Base-by-base conservation (phyloP, 2,797 vertebrate species). In the Sparus aurata region DNA sequence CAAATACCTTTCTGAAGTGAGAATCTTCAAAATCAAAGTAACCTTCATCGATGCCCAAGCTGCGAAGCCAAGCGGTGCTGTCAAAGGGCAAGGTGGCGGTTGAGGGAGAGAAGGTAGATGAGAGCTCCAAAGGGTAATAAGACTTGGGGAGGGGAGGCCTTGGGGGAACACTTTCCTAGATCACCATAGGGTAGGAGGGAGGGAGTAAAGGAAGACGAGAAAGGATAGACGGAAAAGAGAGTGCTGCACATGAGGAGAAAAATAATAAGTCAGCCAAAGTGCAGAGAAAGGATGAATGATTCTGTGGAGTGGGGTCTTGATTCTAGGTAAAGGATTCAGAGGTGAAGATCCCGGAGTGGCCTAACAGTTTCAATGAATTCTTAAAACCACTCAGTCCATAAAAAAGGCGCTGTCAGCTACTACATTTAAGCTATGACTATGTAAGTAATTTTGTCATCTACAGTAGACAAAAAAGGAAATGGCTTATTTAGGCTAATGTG, bases 101-200 rank as follows among this genome's bases (percentile, higher is more conserved):
- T 18, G 94, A 94, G 71, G 97, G 97, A 92, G 96, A 96, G 76
- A 96, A 93, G 64, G 94, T 92, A 74, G 93, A 93, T 95, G 96
- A 96, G 87, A 96, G 90, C 67, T 98, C 97, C 96, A 98, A 90
- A 89, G 96, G 97, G n/a, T 96, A 95, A 94, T 98, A 99, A 87
- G 97, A 97, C 94, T 97, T 98, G 87, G 98, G 98, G 80, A 99
- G 98, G 85, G 98, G 98, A 87, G 98, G 98, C 90, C 98, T 95
- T 65, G 97, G 97, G 47, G 97, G 97, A 84, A 96, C 96, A n/a
- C 94, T 95, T 85, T 99, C 98, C 98, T 99, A 95, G 87, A 95
- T 79, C 73, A 76, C 50, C 57, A 5, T 66, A 58, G 38, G 60
- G 47, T 34, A 73, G 49, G 16, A 43, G 59, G 60, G 53, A 72